A percentile compares a stretch with the other conserved stretches of the same genome.
Conservation (phyloP, 2,113 vertebrate genomes). For the Hippocampus abdominalis region DNA sequence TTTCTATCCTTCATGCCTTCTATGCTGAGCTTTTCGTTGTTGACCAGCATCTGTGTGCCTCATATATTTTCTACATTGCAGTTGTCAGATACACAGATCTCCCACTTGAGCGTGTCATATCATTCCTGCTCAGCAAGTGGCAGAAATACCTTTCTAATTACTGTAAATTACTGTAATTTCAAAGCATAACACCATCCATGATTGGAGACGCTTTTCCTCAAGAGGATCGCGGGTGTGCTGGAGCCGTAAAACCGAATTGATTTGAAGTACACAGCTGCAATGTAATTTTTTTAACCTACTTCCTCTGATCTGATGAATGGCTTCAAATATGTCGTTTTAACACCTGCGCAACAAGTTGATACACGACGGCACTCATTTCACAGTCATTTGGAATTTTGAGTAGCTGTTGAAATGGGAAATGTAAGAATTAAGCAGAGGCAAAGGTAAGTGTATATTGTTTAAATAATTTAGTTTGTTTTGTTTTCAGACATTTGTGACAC, state of each 20-base stretch:
- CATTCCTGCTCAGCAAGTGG: slow-evolving; percentile 34
- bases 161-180: too few relatives aligned
- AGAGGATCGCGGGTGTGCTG: too few relatives aligned
- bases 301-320: slow-evolving; percentile 12
- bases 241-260: neutral
- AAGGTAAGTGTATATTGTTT: slow-evolving; percentile 38
- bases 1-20: slow-evolving; percentile 5
- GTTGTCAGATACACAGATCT: slow-evolving; percentile 24
- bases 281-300: slow-evolving; percentile 29
- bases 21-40: slow-evolving; percentile 19
- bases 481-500: slow-evolving; percentile 7
- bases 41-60: slow-evolving; percentile 14
- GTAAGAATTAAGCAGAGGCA: neutral
- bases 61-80: slow-evolving; percentile 39
- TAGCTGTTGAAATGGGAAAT: neutral
- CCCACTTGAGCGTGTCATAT: neutral
- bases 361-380: neutral
- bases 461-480: slow-evolving; percentile 17
- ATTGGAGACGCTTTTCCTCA: too few relatives aligned
- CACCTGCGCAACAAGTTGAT: slow-evolving; percentile 7
- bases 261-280: slow-evolving; percentile 41
- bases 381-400: neutral
- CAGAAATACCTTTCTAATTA: slow-evolving; percentile 14
- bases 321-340: slow-evolving; percentile 19
- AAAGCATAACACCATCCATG: too few relatives aligned